Evolutionary conservation across 2,888 invertebrate genomes (phyloP), one percentile per base, ranked within the genome.

Genomic region (Sacculina carcini): DNA sequence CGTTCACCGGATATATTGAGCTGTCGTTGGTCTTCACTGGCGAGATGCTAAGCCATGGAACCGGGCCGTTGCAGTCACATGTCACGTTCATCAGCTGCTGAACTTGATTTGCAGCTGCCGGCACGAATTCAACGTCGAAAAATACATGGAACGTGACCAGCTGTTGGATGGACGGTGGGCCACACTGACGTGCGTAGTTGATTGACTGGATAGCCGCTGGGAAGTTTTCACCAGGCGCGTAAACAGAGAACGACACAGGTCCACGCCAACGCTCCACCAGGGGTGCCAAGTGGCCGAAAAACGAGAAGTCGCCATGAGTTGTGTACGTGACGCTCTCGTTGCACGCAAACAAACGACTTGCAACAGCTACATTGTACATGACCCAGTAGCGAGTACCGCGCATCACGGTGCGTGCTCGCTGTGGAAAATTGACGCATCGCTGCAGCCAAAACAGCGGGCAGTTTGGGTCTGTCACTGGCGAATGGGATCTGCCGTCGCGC

Each of bases 271-370:
- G 73, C 63, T 82, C 78, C 62, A 86, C 68, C 60, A 90, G 69
- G 54, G 85, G 83, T 64, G 77, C 74, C 60, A 87, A 71, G 67
- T 90, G 89, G 66, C 87, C 83, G 62, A 89, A 73, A 69, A 86
- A 89, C 59, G 85, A 83, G 67, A 76, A 84, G 61, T 87, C 87
- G 5, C 83, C 85, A 65, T 89, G 89, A 14, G 89, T 89, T 32
- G 87, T 85, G 62, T 87, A 86, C 1, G 89, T 89, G 57, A 89
- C 74, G 58, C 77, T 77, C 66, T 85, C 83, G 66, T 82, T 79
- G 66, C 86, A 86, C 62, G 69, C 71, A 48, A 79, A 54, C 44
- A 53, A 52, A 23, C 53, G 54, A 38, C 54, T 53, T 12, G 83
- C 80, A 38, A 74, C 73, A 57, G 85, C 74, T 63, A 79, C 86